These are phyloP conservation scores for Anagrus nilaparvatae DNA, from an alignment of 1,140 invertebrate genomes.

Conservation along the genomic window DNA sequence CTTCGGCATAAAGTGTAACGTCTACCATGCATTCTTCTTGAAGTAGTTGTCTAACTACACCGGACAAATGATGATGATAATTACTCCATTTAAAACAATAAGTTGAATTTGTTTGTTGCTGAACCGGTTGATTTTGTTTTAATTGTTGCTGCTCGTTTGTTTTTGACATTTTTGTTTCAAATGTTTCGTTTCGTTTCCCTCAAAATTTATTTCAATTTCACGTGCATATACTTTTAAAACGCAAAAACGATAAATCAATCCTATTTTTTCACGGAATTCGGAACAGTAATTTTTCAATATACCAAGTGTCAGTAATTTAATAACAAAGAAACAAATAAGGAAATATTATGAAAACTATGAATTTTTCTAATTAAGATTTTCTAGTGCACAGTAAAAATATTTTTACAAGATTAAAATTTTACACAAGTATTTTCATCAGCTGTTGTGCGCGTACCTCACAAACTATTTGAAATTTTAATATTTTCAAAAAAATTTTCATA, in stretches of 20 bases:
- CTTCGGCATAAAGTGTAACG: slow-evolving; percentile 43
- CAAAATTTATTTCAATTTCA: slow-evolving; percentile 20
- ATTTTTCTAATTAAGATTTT: no score
- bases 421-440: no score
- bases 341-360: no score
- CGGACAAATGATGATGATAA: slow-evolving; percentile 43
- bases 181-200: slow-evolving; percentile 13
- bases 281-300: slow-evolving; percentile 24
- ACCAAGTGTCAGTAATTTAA: no score
- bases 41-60: slow-evolving; percentile 38
- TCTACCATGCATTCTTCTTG: slow-evolving; percentile 45
- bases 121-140: no score
- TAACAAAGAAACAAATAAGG: no score
- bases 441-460: no score
- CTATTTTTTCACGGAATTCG: slow-evolving; percentile 23
- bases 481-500: no score
- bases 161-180: slow-evolving; percentile 7
- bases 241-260: slow-evolving; percentile 26
- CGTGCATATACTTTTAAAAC: slow-evolving; percentile 14
- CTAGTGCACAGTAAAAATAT: no score
- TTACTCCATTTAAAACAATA: slow-evolving; percentile 50
- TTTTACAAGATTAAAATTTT: no score
- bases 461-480: no score
- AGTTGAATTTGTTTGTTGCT: background rate
- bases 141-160: slow-evolving; percentile 3